Base-by-base conservation (phyloP, 2,888 invertebrate species). In the Dryadula phaetusa region DNA sequence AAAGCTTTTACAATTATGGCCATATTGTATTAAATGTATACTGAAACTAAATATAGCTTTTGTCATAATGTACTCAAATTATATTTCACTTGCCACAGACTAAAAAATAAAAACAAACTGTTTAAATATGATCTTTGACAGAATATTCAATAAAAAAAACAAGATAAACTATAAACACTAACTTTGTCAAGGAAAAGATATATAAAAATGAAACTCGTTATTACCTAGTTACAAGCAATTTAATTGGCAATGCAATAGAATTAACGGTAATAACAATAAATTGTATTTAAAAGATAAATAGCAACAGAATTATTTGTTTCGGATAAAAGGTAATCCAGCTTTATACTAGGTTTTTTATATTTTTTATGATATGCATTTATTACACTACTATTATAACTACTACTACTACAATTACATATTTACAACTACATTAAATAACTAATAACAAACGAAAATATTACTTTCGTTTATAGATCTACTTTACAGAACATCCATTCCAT, bases 191-290 rank as follows among this genome's bases (percentile, higher is more conserved):
- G 56, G 64, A 56, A 64, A 56, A 56, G 16, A 46, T 18, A 34
- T 25, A 6, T 14, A 54, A 49, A 28, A 63, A 63, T 63, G 46
- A 64, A 56, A 46, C 64, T 56, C 10, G 46, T 56, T 40, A 40
- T 49, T 62, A 52, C 12, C 62, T 40, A 62, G 49, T 52, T 40
- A 49, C 18, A 49, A 49, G 62, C 37, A 49, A 49, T 62, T 62
- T 62, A 49, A 44, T 60, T 52, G 37, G 37, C 52, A 37, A 20
- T 49, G 10, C 56, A 58, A 18, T 42, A 28, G 22, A n/a, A 42
- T 44, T 18, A 44, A 42, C 44, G 16, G 18, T 28, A 14, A 14
- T 60, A 5, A 18, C 1, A 42, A 60, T 16, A 42, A 28, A 8
- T 28, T 42, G 12, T 44, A 12, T 28, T 44, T 16, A 28, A 40